Base-by-base conservation (phyloP, 1,140 invertebrate genomes). In the Adelges cooleyi region DNA sequence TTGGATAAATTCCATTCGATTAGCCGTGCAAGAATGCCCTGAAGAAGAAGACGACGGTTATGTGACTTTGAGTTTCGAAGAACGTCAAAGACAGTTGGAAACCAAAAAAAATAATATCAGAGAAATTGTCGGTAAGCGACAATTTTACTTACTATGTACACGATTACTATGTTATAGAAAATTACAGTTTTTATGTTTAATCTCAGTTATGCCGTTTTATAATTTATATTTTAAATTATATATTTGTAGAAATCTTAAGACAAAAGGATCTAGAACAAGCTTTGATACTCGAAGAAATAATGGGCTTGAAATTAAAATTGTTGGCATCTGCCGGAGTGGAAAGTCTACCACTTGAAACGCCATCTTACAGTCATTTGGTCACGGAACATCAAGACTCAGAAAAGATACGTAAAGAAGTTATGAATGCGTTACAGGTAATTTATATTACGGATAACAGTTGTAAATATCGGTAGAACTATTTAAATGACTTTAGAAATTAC, bases 231-330 rank as follows among this genome's bases (percentile, higher is more conserved):
- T n/a, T n/a, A n/a, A n/a, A n/a, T n/a, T n/a, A n/a, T n/a, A n/a
- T 33, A 5, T 25, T 76, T 59, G 69, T 75, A 81, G 86, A 81
- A 69, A 79, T 85, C 70, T 76, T 95, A 70, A 80, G 89, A 38
- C 84, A 89, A 54, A 94, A 93, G 73, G 92, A 95, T 71, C 80
- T 84, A 25, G 88, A 92, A 70, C 87, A 93, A 69, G 90, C 90
- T 6, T 74, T 85, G 25, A 75, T 92, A 23, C 79, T 94, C 22
- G 90, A 95, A 75, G 89, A 93, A 69, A 95, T 94, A 74, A 87
- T 94, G 77, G 81, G 82, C 65, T 73, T 94, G 40, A 87, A 94
- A 71, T 78, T 86, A 71, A 85, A 85, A 69, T 78, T 93, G 54
- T 77, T 92, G 38, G 86, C 86, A 56, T 80, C 81, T 0, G 79